Conservation (phyloP, 2,113 vertebrate species). For the Gadus macrocephalus region DNA sequence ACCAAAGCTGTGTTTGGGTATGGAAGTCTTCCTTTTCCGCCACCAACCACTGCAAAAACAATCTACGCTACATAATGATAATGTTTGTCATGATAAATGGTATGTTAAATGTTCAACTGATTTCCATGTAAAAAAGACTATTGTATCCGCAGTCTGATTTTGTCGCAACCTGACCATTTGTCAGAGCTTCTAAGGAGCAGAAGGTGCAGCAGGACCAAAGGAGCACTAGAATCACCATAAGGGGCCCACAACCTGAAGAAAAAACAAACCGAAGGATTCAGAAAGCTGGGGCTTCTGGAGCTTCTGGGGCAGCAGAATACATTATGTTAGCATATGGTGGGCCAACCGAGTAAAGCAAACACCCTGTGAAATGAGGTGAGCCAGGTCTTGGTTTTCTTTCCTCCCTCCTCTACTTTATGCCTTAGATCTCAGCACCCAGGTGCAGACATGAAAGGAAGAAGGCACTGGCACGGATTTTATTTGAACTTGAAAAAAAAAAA, state of each 20-base stretch:
- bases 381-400: constrained; percentile 32
- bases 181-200: constrained; percentile 35
- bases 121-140: too few species aligned
- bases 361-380: constrained; percentile 61
- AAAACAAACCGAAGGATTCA: constrained; percentile 43
- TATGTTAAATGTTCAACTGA: too few species aligned
- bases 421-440: constrained; percentile 66
- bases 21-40: too few species aligned
- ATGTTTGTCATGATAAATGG: too few species aligned
- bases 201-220: constrained; percentile 28
- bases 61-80: too few species aligned
- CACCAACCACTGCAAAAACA: too few species aligned
- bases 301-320: constrained; percentile 32
- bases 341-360: constrained; percentile 57
- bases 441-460: constrained; percentile 71
- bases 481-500: constrained; percentile 56
- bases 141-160: not conserved
- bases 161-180: constrained; percentile 13
- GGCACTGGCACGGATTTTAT: constrained; percentile 59
- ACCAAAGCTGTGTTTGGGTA: too few species aligned
- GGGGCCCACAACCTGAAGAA: constrained; percentile 21
- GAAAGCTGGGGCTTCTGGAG: constrained; percentile 35
- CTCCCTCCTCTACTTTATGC: constrained; percentile 14
- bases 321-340: constrained; percentile 47
- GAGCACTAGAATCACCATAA: constrained; percentile 30